Evolutionary conservation across 2,113 vertebrate species (phyloP), one percentile per base, ranked within the genome.

Genomic region (Lepus europaeus): DNA sequence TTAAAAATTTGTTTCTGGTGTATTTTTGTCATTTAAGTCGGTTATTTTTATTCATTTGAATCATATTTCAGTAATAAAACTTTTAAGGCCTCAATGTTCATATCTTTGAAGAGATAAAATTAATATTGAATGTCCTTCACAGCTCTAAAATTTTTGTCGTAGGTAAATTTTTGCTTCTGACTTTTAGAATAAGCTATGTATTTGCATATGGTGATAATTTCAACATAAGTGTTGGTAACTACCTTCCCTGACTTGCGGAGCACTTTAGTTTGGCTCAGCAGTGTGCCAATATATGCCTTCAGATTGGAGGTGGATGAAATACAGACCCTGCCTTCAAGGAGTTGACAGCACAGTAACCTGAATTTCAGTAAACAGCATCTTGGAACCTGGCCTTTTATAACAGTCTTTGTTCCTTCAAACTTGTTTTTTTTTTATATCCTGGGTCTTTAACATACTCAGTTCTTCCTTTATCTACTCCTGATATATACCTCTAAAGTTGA

Each of bases 311-410:
- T 96, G 29, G 80, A 17, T 85, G 81, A 91, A 87, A 74, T 85
- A 39, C 12, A 74, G 53, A 66, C 6, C 36, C 4, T 78, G 10
- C 31, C 25, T 92, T 95, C 25, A 90, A 90, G 64, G 73, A 81
- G 69, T 95, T 96, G 79, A 69, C 59, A 69, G 27, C 69, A 33
- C 64, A 63, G 20, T 84, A 80, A 85, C 74, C 31, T 82, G 0
- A 83, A 69, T 92, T 92, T 96, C 87, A 93, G 66, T 89, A 95
- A 88, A 36, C 82, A 85, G 61, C 64, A 89, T 82, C 93, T 95
- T 17, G 94, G 64, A 95, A 23, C 4, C 31, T 77, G 93, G 84
- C 29, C 45, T n/a, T 68, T 92, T 77, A 64, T n/a, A 73, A 59
- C 70, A 78, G 19, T 73, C n/a, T 93, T 83, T 93, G n/a, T 93